phyloP scores from a whole-genome alignment of 2,797 vertebrate genomes.

The Smutsia gigantea region DNA sequence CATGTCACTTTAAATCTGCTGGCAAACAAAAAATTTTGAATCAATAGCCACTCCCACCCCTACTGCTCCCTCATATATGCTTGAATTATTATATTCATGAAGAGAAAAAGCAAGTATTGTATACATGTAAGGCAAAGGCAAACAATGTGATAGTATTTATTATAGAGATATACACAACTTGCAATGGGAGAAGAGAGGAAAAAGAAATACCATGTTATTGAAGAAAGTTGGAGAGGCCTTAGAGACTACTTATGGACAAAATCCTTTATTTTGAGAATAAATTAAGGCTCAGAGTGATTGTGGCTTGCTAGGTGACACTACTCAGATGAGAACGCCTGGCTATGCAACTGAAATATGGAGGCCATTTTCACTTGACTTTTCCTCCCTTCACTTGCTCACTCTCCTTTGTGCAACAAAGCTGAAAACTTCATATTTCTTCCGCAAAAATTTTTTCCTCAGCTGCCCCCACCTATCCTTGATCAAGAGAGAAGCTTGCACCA shows the following conservation, averaged over 20 bases:
- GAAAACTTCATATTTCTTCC: neutral
- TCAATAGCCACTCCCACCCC: neutral
- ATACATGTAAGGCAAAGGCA: neutral
- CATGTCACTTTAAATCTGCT: neutral
- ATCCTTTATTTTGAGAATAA: neutral
- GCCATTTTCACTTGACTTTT: neutral
- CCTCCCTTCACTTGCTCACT: neutral
- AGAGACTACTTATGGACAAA: neutral
- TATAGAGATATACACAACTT: neutral
- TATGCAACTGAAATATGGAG: neutral
- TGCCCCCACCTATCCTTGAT: neutral
- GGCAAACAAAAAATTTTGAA: conserved; percentile 15
- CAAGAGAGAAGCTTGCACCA: neutral
- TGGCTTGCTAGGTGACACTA: neutral
- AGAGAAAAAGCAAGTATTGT: neutral
- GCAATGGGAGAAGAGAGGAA: neutral
- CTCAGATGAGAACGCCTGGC: neutral
- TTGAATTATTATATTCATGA: neutral
- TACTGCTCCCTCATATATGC: neutral
- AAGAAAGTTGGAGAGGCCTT: neutral
- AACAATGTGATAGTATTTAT: neutral
- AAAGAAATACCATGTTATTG: neutral
- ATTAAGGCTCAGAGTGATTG: neutral
- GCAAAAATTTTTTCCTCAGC: neutral
- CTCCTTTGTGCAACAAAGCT: neutral